phyloP scores from a whole-genome alignment of 1,140 invertebrate species.

The Formica selysi region DNA sequence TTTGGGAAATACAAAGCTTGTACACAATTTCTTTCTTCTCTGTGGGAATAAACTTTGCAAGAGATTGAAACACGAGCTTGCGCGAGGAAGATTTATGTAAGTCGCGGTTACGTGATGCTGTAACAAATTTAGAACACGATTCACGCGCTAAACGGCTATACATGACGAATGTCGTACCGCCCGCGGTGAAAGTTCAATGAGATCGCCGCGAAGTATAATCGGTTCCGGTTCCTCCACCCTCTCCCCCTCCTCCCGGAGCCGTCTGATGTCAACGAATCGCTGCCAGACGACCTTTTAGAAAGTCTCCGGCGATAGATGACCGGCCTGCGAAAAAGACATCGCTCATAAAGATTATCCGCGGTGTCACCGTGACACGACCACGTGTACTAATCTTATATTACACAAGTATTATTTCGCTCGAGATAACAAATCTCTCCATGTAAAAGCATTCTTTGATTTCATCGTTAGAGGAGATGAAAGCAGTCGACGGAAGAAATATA shows the following conservation, averaged over 20 bases:
- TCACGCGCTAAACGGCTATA: constrained; percentile 43
- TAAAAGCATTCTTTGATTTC: background rate
- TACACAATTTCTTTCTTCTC: constrained; percentile 9
- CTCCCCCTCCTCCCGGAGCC: background rate
- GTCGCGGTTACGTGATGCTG: constrained; percentile 49
- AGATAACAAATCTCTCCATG: background rate
- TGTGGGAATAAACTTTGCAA: constrained; percentile 42
- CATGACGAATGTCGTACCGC: constrained; percentile 34
- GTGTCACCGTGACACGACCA: background rate
- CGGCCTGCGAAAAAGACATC: background rate
- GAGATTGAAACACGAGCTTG: constrained; percentile 33
- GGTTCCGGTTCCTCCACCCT: constrained; percentile 55
- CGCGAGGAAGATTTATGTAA: constrained; percentile 50
- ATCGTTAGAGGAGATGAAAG: constrained; percentile 23
- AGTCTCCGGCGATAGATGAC: constrained; percentile 24
- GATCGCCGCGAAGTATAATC: constrained; percentile 44
- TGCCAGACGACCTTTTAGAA: constrained; percentile 35
- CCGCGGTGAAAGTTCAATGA: constrained; percentile 69
- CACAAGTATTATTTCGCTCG: background rate
- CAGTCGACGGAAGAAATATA: background rate
- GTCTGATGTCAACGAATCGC: constrained; percentile 29
- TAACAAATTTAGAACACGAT: constrained; percentile 62
- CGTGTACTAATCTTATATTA: background rate
- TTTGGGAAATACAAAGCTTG: constrained; percentile 7
- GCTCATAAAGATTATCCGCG: background rate